These are phyloP conservation scores for Cephus pygmeus DNA, from an alignment of 2,888 invertebrate genomes.

Conservation along the genomic window DNA sequence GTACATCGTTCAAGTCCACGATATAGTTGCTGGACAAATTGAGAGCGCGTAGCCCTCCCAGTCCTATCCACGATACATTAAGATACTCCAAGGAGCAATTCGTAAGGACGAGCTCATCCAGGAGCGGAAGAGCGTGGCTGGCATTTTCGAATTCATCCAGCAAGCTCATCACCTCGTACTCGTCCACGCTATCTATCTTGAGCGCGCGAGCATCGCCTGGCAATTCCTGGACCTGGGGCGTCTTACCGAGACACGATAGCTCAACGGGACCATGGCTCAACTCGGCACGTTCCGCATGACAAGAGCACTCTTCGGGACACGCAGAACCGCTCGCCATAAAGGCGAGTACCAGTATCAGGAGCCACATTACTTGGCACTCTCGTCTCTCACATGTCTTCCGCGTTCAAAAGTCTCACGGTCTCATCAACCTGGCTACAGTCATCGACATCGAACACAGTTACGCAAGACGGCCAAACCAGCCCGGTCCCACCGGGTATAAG, in stretches of 20 bases:
- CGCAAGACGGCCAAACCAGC: conserved; percentile 17
- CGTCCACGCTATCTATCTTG: conserved; percentile 36
- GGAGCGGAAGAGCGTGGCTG: conserved; percentile 25
- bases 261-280: neutral
- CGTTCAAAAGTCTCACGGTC: neutral
- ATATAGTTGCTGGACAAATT: conserved; percentile 55
- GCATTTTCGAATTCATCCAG: conserved; percentile 34
- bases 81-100: conserved; percentile 51
- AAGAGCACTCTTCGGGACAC: conserved; percentile 56
- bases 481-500: neutral
- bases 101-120: conserved; percentile 40
- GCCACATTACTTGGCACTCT: conserved; percentile 49
- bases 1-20: conserved; percentile 36
- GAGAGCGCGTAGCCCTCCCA: conserved; percentile 41
- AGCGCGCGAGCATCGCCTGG: conserved; percentile 24
- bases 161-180: conserved; percentile 38
- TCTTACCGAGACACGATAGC: neutral
- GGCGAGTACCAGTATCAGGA: conserved; percentile 57
- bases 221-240: neutral
- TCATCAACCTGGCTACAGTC: neutral
- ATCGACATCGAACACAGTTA: neutral
- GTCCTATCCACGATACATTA: conserved; percentile 45
- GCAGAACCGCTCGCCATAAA: conserved; percentile 59
- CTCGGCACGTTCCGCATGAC: conserved; percentile 17
- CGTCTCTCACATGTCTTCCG: neutral